Evolutionary conservation across 2,797 vertebrate species (phyloP), one percentile per base, ranked within the genome.

Genomic region (Hypotaenidia philippensis): DNA sequence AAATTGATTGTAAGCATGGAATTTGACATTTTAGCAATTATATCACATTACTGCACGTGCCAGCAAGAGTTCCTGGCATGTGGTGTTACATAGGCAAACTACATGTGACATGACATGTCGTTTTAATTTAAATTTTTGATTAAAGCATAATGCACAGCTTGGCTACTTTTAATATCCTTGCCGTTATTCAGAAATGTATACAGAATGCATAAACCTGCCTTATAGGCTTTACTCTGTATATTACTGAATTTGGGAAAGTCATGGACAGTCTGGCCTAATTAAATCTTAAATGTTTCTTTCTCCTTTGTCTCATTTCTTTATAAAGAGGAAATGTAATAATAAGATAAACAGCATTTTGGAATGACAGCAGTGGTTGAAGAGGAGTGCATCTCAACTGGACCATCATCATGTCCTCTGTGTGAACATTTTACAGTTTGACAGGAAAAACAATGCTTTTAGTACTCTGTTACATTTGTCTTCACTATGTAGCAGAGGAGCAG

Each of bases 61-160:
- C 87, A 94, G 76, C 71, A 93, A 50, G 63, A 68, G n/a, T 69
- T 84, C 50, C 40, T 87, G 45, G 65, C 91, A 80, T 64, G 40
- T 88, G 82, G 45, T 88, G 69, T 89, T 83, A 93, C n/a, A 70
- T 6, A 92, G 56, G 47, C n/a, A 87, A 95, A 94, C 38, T 91
- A 5, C 83, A 95, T 85, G 57, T 82, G 49, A 96, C 96, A 45
- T 95, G 93, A 96, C 82, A 97, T 97, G 93, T 63, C 63, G 70
- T 93, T 81, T 91, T 85, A 52, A 77, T 95, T 93, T 71, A 82
- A 64, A 49, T 72, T 88, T 38, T 75, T 77, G 41, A 65, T 64
- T 87, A 83, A 87, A 79, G 79, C 47, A 79, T 83, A 83, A 83
- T 89, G 47, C 22, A 57, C 53, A 57, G 22, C 22, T 88, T 96